A percentile compares a stretch with the other conserved stretches of the same genome.
Conservation (phyloP, 2,888 invertebrate species). For the Oithona nana region DNA sequence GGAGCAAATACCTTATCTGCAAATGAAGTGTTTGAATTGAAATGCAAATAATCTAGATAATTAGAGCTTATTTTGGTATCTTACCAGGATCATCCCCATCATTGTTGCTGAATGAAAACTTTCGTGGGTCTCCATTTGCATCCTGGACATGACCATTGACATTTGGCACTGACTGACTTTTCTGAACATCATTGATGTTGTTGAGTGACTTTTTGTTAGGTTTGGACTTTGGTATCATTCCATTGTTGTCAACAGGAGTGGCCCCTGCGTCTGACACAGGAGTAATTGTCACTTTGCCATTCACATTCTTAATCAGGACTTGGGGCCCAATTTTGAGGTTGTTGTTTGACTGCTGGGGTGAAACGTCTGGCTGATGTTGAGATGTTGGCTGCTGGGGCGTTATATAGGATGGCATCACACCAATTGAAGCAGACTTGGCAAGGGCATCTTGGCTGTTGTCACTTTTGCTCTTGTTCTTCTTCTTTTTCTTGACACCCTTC, state of each 20-base stretch:
- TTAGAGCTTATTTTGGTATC: not conserved
- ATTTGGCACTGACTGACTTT: not conserved
- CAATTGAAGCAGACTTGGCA: not conserved
- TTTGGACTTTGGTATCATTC: not conserved
- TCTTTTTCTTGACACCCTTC: slow-evolving; percentile 18
- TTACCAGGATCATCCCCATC: not conserved
- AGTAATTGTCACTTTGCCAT: slow-evolving; percentile 15
- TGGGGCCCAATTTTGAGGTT: not conserved
- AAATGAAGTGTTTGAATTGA: no score
- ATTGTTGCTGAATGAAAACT: not conserved
- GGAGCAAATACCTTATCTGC: not conserved
- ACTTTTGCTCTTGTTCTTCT: slow-evolving; percentile 18
- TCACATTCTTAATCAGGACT: slow-evolving; percentile 15
- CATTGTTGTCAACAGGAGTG: slow-evolving; percentile 9
- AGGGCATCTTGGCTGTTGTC: slow-evolving; percentile 7
- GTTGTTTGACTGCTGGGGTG: not conserved
- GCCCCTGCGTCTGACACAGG: slow-evolving; percentile 7
- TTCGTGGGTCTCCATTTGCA: not conserved
- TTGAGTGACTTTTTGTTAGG: not conserved
- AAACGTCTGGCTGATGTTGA: not conserved
- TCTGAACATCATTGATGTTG: not conserved
- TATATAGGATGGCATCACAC: not conserved
- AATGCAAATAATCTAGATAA: not conserved
- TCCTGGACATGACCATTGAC: not conserved
- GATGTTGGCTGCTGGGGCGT: not conserved